A percentile compares a stretch with the other conserved stretches of the same genome.
These are phyloP conservation scores for Neotragus moschatus DNA, from an alignment of 2,113 vertebrate genomes.

Conservation along the genomic window DNA sequence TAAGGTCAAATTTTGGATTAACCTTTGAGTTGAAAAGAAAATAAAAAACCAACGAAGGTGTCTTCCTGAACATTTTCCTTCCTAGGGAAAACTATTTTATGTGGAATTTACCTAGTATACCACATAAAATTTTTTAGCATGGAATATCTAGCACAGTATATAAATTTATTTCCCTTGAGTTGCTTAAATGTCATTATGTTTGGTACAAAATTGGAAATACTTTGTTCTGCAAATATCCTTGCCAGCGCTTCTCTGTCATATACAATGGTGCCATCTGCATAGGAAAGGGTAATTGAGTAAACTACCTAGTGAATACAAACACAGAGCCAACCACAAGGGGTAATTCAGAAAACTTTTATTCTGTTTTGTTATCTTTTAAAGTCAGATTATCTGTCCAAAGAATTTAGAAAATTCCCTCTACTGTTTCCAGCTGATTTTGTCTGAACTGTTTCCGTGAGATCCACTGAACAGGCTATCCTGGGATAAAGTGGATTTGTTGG, in stretches of 20 bases:
- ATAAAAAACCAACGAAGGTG: not conserved
- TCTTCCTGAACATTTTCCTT: slow-evolving; percentile 10
- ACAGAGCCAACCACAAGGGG: not conserved
- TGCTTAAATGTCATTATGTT: slow-evolving; percentile 56
- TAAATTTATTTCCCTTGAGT: slow-evolving; percentile 55
- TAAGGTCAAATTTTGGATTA: slow-evolving; percentile 47
- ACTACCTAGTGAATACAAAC: slow-evolving; percentile 14
- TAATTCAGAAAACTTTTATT: not conserved
- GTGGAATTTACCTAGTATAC: slow-evolving; percentile 45
- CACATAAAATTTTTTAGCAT: slow-evolving; percentile 32
- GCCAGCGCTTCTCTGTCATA: not conserved
- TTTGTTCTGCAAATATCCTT: slow-evolving; percentile 51
- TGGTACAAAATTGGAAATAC: slow-evolving; percentile 46
- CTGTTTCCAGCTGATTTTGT: slow-evolving; percentile 3
- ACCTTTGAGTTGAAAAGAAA: slow-evolving; percentile 17
- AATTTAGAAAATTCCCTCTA: not conserved
- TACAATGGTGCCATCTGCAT: not conserved
- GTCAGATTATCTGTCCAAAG: not conserved
- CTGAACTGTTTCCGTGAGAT: not conserved
- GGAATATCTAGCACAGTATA: slow-evolving; percentile 1
- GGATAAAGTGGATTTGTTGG: not conserved
- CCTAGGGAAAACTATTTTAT: slow-evolving; percentile 41
- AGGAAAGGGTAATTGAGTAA: slow-evolving; percentile 21
- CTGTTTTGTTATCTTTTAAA: slow-evolving; percentile 1
- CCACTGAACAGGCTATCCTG: not conserved